phyloP scores from a whole-genome alignment of 1,140 invertebrate genomes.

The Drosophila nebulosa region DNA sequence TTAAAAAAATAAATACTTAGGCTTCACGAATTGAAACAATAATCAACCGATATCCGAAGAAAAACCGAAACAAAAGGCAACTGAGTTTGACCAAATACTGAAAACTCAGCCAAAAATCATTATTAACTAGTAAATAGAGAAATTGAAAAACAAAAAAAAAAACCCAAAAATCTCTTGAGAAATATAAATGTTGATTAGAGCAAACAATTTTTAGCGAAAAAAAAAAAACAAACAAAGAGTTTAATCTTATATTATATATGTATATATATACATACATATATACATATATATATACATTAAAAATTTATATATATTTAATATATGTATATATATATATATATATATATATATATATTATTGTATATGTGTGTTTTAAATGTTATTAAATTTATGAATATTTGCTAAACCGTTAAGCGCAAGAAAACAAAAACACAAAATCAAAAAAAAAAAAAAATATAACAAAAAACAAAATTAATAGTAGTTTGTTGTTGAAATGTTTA shows the following conservation, averaged over 20 bases:
- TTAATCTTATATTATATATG: conserved; percentile 1
- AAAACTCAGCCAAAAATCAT: not conserved
- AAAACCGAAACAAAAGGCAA: conserved; percentile 28
- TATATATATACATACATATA: conserved; percentile 12
- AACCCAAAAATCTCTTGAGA: not conserved
- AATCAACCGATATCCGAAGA: conserved; percentile 19
- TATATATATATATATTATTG: conserved; percentile 59
- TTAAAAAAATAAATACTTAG: conserved; percentile 13
- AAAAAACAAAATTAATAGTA: conserved; percentile 38
- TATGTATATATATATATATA: conserved; percentile 30
- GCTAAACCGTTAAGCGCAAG: conserved; percentile 7
- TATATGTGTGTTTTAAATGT: conserved; percentile 78
- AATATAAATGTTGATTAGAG: conserved; percentile 13
- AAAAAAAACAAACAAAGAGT: not conserved
- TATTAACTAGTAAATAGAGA: conserved; percentile 1
- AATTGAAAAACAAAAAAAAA: not conserved
- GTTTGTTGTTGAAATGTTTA: conserved; percentile 77
- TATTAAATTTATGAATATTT: conserved; percentile 77
- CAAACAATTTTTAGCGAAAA: conserved; percentile 7
- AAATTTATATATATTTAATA: conserved; percentile 17
- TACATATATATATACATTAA: conserved; percentile 14
- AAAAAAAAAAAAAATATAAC: conserved; percentile 21
- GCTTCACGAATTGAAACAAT: conserved; percentile 60
- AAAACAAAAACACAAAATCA: conserved; percentile 17
- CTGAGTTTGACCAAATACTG: conserved; percentile 9